Base-by-base conservation (phyloP, 2,113 vertebrate species). In the Chlorodrepanis virens region DNA sequence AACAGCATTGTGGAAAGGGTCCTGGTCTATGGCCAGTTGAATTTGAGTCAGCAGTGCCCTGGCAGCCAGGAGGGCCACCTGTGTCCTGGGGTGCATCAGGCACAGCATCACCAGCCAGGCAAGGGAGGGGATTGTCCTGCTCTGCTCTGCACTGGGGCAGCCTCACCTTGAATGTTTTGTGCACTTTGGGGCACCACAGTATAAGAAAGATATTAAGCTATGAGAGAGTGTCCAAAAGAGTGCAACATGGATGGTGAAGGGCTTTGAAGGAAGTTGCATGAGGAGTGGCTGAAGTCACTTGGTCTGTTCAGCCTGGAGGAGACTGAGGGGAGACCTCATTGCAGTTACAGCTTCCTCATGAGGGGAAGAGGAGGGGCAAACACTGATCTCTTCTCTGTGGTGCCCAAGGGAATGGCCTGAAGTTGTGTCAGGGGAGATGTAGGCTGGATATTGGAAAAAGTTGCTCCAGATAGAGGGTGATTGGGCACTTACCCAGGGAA, bases 61-160 rank as follows among this genome's bases (percentile, higher is more conserved):
- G 53, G 37, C 44, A 76, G 44, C 53, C 53, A 59, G 37, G 33
- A 68, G 45, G 37, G 6, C 2, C 7, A 27, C 0, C 7, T 1
- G 0, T 59, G 31, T 68, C 31, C 53, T 68, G 37, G 18, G 14
- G 9, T 0, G 7, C 37, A 44, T 31, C 53, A 68, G 61, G 22
- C 21, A 31, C 31, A 59, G 31, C 44, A 59, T 42, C 0, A 0
- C 12, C 45, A 59, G 52, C 16, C 0, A 0, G 31, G 37, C 24
- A 76, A 59, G 37, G 25, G 42, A 50, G 16, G 22, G 31, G 4
- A 67, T 42, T 76, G 13, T 1, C 31, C 25, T 0, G 1, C 35
- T 3, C 35, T 50, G 2, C 21, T 76, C 31, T 76, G 61, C 7
- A 6, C 9, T 31, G 28, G 1, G 14, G 9, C 13, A 3, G 44